Evolutionary conservation across 2,888 invertebrate genomes (phyloP).

Genomic region (Adineta ricciae): DNA sequence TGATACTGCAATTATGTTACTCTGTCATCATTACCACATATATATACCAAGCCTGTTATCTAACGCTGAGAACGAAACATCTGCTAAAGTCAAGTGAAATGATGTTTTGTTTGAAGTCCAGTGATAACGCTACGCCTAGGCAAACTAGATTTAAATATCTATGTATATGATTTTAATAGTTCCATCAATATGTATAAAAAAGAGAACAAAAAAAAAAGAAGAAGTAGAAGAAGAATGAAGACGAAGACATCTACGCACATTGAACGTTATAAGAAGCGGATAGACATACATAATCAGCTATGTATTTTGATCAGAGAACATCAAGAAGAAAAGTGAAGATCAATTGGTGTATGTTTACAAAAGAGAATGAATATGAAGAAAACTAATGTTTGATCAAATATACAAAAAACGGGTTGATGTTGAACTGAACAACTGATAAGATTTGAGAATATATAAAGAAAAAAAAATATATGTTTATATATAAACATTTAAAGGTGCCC

Average conservation of each 20-base stretch:
- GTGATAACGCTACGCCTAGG: not conserved
- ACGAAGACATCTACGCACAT: not conserved
- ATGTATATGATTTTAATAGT: not conserved
- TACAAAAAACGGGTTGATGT: conserved; percentile 2
- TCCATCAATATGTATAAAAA: conserved; percentile 2
- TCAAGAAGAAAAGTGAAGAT: not conserved
- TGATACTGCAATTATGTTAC: not conserved
- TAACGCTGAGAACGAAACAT: not conserved
- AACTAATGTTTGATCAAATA: not conserved
- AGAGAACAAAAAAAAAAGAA: not conserved
- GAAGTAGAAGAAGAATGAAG: no score
- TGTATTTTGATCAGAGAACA: not conserved
- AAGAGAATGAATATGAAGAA: not conserved
- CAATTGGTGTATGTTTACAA: not conserved
- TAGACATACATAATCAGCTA: not conserved
- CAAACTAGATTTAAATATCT: not conserved
- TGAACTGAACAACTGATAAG: not conserved
- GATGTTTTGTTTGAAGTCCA: not conserved
- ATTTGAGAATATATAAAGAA: not conserved
- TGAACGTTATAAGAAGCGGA: not conserved
- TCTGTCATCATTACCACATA: not conserved
- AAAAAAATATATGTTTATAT: not conserved
- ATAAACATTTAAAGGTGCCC: not conserved
- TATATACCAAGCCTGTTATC: not conserved
- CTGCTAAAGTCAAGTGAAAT: not conserved